Conservation (phyloP, 1,140 invertebrate species). For the Scaptomyza pallida region DNA sequence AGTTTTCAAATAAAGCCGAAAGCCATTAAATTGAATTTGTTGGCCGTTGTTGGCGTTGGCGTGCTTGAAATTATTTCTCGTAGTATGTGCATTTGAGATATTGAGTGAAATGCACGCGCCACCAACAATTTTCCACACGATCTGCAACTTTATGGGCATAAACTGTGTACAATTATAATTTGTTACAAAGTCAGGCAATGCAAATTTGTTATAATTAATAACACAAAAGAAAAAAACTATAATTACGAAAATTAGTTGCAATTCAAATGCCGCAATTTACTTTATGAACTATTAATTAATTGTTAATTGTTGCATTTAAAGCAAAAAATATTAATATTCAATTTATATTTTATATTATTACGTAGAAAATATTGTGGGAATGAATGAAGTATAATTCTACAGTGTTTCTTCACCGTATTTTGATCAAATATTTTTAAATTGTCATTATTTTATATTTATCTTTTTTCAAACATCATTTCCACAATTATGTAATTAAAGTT, state of each 20-base stretch:
- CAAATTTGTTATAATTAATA: slow-evolving; percentile 14
- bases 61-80: slow-evolving; percentile 55
- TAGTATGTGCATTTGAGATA: slow-evolving; percentile 53
- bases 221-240: neutral
- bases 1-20: slow-evolving; percentile 63
- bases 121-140: slow-evolving; percentile 58
- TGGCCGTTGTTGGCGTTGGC: slow-evolving; percentile 37
- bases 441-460: too few species aligned
- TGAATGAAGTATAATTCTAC: too few species aligned
- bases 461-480: too few species aligned
- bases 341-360: too few species aligned
- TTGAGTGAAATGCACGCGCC: slow-evolving; percentile 37
- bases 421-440: too few species aligned
- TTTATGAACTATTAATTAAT: slow-evolving; percentile 55
- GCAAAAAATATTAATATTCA: too few species aligned
- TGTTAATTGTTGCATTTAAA: neutral
- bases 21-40: slow-evolving; percentile 72
- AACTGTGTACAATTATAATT: slow-evolving; percentile 21
- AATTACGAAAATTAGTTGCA: slow-evolving; percentile 15
- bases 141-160: slow-evolving; percentile 31
- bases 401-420: too few species aligned
- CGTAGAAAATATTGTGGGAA: too few species aligned
- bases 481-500: too few species aligned
- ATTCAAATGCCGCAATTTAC: slow-evolving; percentile 28
- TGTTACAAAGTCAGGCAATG: slow-evolving; percentile 4